A percentile compares a stretch with the other conserved stretches of the same genome.
phyloP scores from a whole-genome alignment of 2,888 invertebrate genomes.

The Amaurobius ferox region DNA sequence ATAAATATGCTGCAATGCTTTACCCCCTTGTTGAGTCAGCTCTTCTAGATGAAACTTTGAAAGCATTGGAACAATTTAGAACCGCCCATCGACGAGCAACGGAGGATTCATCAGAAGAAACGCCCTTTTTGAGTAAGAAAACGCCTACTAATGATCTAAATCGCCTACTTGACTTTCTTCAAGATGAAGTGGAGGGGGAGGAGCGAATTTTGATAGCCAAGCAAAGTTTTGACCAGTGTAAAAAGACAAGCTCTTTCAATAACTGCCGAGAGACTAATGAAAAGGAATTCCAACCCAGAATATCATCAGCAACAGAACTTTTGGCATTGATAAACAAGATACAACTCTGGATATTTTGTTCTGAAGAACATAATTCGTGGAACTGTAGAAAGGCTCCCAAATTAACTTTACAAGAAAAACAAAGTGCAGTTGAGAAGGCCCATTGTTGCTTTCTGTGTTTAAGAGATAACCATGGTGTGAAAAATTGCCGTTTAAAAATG shows the following conservation, averaged over 20 bases:
- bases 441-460: not conserved
- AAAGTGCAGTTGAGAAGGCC: slow-evolving; percentile 17
- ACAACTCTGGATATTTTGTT: not conserved
- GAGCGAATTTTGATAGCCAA: not conserved
- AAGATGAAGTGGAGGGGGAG: slow-evolving; percentile 5
- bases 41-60: not conserved
- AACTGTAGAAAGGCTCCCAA: not conserved
- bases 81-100: not conserved
- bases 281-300: not conserved
- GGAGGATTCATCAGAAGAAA: not conserved
- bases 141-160: not conserved
- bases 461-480: not conserved
- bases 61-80: not conserved
- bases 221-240: slow-evolving; percentile 5
- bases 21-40: slow-evolving; percentile 1
- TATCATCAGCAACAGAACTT: not conserved
- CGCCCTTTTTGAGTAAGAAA: not conserved
- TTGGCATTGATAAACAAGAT: not conserved
- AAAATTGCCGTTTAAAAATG: not conserved
- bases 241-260: not conserved
- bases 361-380: not conserved
- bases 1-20: slow-evolving; percentile 29
- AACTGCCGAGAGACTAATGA: not conserved
- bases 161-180: not conserved
- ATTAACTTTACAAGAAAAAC: slow-evolving; percentile 3